Percentiles rank a stretch among this genome's conserved stretches.
Evolutionary conservation across 2,888 invertebrate genomes (phyloP).

Genomic region (Nomada lathburiana): DNA sequence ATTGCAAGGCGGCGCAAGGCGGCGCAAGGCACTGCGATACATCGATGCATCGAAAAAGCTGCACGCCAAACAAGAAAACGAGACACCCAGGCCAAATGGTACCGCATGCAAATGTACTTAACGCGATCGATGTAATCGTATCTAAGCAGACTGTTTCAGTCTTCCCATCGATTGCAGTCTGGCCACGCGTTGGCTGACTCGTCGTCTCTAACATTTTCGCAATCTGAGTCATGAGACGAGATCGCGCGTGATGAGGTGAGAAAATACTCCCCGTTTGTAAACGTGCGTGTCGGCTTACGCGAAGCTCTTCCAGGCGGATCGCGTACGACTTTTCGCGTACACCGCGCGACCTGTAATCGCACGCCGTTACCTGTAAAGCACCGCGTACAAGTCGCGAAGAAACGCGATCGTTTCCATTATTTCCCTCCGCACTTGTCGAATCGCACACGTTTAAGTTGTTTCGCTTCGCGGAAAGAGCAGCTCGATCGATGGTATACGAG

Average conservation of each 20-base stretch:
- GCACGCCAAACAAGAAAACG: neutral
- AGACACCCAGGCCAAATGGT: too few species aligned
- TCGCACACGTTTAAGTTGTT: constrained; percentile 1
- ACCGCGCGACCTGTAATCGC: constrained; percentile 23
- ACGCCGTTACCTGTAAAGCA: constrained; percentile 14
- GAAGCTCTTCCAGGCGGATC: constrained; percentile 29
- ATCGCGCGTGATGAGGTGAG: constrained; percentile 39
- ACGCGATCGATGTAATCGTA: constrained; percentile 16
- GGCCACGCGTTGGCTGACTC: constrained; percentile 1
- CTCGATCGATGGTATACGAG: constrained; percentile 28
- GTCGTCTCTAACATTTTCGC: constrained; percentile 43
- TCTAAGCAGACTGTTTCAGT: constrained; percentile 16
- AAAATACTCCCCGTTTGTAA: constrained; percentile 47
- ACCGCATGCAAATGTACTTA: neutral
- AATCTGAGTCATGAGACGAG: constrained; percentile 58
- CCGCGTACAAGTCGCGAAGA: neutral
- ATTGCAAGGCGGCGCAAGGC: too few species aligned
- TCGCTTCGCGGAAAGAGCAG: constrained; percentile 31
- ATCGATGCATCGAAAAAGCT: too few species aligned
- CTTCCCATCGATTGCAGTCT: neutral
- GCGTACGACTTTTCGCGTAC: constrained; percentile 11
- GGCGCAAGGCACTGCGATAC: too few species aligned
- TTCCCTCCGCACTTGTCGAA: constrained; percentile 34
- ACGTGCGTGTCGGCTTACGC: constrained; percentile 46
- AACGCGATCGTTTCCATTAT: constrained; percentile 39